Base-by-base conservation (phyloP, 2,113 vertebrate species). In the Forbesichthys agassizii region DNA sequence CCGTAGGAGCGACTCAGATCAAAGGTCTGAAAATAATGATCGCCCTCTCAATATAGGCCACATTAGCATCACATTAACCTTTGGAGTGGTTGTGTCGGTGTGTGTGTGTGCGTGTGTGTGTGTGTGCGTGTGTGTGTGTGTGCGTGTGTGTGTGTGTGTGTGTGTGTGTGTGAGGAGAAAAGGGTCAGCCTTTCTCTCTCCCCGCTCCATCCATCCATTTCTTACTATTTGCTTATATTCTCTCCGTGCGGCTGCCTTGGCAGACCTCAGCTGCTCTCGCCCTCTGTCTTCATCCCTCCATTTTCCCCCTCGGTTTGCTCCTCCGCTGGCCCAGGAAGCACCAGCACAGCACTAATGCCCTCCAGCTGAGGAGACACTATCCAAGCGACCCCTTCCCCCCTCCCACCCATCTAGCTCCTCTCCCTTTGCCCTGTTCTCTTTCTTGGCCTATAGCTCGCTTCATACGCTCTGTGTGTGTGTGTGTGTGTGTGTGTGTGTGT, bases 31-130 rank as follows among this genome's bases (percentile, higher is more conserved):
- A 79, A 82, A 75, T 84, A 80, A 81, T 83, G 79, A 86, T 80
- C 74, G 75, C 68, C 74, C 66, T 86, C 78, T 82, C 67, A 81
- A 80, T 73, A 81, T 67, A 78, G 69, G 64, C 80, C 75, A 84
- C 71, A 86, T 87, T 84, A 90, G 84, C 79, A 90, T 88, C 68
- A 60, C 76, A 90, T 89, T 81, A 84, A 90, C 88, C 80, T 88
- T 90, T 80, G 16, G 13, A 48, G 67, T 11, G 57, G 53, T 65
- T 51, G 64, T 51, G 66, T 58, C 63, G 12, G 46, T n/a, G 58
- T 48, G 59, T 69, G 33, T 48, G 49, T 42, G 11, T 48, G 58
- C 52, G 46, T 36, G 53, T 33, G 36, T 42, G 36, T 42, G 36
- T 5, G 36, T 5, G 5, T 5, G 36, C 0, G 36, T 5, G 55